Evolutionary conservation across 2,888 invertebrate genomes (phyloP).

Genomic region (Hermaeophaga mercurialis): DNA sequence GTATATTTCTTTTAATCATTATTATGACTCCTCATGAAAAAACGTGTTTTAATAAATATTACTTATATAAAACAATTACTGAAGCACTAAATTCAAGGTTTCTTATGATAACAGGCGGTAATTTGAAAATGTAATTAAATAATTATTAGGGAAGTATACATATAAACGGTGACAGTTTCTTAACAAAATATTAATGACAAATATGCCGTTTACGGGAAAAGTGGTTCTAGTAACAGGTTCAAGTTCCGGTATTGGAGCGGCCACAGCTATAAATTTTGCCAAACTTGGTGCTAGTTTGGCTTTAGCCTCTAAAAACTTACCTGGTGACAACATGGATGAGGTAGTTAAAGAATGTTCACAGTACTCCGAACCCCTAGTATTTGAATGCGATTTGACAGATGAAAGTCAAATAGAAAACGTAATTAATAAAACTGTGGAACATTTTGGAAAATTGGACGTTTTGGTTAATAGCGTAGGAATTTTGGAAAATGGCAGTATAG

Average conservation of each 20-base stretch:
- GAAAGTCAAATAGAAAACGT: conserved; percentile 76
- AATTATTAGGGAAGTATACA: not conserved
- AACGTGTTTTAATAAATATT: too few relatives aligned
- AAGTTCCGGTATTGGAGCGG: conserved; percentile 85
- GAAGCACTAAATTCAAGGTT: too few relatives aligned
- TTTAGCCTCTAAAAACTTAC: conserved; percentile 71
- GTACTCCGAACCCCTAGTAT: conserved; percentile 60
- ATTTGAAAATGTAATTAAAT: too few relatives aligned
- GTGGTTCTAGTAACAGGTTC: conserved; percentile 79
- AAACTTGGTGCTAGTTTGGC: conserved; percentile 75
- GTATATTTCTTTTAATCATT: too few relatives aligned
- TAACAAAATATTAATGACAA: not conserved
- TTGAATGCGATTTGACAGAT: conserved; percentile 75
- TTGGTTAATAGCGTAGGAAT: conserved; percentile 87
- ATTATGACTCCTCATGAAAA: too few relatives aligned
- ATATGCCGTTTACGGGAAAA: conserved; percentile 68
- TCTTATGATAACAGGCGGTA: too few relatives aligned
- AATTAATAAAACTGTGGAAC: conserved; percentile 72
- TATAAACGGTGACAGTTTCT: not conserved
- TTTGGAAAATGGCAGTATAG: conserved; percentile 71
- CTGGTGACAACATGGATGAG: conserved; percentile 69
- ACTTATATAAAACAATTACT: too few relatives aligned
- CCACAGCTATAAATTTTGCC: conserved; percentile 78
- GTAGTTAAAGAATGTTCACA: conserved; percentile 64
- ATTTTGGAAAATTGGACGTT: conserved; percentile 80